phyloP scores from a whole-genome alignment of 2,113 vertebrate genomes.

The Serilophus lunatus region DNA sequence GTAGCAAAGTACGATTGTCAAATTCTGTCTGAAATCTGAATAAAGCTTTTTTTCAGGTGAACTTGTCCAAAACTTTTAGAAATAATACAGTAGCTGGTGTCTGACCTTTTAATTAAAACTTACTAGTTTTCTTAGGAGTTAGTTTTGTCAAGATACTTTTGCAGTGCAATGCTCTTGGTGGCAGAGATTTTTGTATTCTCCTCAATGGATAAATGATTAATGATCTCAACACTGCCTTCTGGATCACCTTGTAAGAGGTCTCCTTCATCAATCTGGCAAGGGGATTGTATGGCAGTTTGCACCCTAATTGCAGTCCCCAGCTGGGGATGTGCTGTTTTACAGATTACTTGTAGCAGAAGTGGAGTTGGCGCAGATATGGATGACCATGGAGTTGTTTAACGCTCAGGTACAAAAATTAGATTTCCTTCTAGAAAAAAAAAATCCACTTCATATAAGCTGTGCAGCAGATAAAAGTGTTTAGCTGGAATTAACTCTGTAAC shows the following conservation, averaged over 20 bases:
- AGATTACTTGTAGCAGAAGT: conserved; percentile 46
- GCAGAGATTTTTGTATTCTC: conserved; percentile 44
- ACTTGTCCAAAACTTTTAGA: background rate
- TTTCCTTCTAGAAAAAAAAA: conserved; percentile 12
- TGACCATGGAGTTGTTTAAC: background rate
- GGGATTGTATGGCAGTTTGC: conserved; percentile 51
- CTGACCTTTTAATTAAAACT: conserved; percentile 24
- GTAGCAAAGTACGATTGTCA: background rate
- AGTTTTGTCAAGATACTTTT: conserved; percentile 4
- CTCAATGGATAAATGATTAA: conserved; percentile 37
- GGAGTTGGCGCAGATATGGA: background rate
- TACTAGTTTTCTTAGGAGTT: background rate
- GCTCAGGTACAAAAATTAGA: background rate
- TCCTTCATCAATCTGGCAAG: conserved; percentile 62
- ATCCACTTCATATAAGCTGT: conserved; percentile 30
- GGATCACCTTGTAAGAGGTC: conserved; percentile 60
- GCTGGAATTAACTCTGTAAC: conserved; percentile 41
- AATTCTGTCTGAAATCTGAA: background rate
- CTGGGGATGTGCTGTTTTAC: conserved; percentile 56
- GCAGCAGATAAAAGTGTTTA: conserved; percentile 30
- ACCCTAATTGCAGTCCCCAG: conserved; percentile 64
- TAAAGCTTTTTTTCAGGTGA: background rate
- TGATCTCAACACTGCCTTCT: conserved; percentile 48
- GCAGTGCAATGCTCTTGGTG: background rate
- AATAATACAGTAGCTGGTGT: background rate